Conservation (phyloP, 2,888 invertebrate genomes). For the Chloroclysta siterata region DNA sequence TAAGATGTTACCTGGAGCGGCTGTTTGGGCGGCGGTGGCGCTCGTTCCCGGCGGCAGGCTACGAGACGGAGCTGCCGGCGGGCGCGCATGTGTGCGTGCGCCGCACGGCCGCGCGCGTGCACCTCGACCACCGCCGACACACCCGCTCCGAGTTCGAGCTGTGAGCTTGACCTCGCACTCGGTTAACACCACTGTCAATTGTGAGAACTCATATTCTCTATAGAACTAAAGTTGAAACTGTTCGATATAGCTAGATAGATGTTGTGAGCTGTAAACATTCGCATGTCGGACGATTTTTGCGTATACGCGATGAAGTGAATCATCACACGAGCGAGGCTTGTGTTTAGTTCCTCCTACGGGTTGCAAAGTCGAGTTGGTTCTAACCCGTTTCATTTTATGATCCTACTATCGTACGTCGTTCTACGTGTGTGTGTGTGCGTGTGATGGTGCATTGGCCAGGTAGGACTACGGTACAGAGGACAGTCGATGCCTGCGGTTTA, state of each 20-base stretch:
- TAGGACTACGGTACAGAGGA: conserved; percentile 10
- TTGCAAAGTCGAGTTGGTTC: conserved; percentile 59
- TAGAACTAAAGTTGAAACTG: conserved; percentile 52
- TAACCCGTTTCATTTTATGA: conserved; percentile 49
- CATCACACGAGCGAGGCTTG: conserved; percentile 78
- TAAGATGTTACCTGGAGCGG: conserved; percentile 91
- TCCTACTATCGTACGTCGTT: conserved; percentile 28
- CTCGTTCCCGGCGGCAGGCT: conserved; percentile 75
- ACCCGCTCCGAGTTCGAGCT: conserved; percentile 83
- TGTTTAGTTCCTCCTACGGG: conserved; percentile 83
- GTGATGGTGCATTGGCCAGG: conserved; percentile 23
- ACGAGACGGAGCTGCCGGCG: conserved; percentile 66
- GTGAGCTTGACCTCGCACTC: conserved; percentile 51
- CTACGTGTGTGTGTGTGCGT: conserved; percentile 25
- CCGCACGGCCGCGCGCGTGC: conserved; percentile 70
- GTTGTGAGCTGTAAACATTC: conserved; percentile 51
- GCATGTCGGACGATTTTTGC: conserved; percentile 56
- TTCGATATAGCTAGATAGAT: conserved; percentile 24
- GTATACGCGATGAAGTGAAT: conserved; percentile 63
- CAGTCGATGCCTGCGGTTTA: conserved; percentile 23
- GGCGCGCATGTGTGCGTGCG: conserved; percentile 43
- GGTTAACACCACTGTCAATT: conserved; percentile 58
- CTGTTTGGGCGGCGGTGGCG: conserved; percentile 87
- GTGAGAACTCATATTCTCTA: conserved; percentile 52
- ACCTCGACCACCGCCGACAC: conserved; percentile 77